A percentile compares a stretch with the other conserved stretches of the same genome.
Evolutionary conservation across 2,888 invertebrate genomes (phyloP).

Genomic region (Sepiola atlantica): DNA sequence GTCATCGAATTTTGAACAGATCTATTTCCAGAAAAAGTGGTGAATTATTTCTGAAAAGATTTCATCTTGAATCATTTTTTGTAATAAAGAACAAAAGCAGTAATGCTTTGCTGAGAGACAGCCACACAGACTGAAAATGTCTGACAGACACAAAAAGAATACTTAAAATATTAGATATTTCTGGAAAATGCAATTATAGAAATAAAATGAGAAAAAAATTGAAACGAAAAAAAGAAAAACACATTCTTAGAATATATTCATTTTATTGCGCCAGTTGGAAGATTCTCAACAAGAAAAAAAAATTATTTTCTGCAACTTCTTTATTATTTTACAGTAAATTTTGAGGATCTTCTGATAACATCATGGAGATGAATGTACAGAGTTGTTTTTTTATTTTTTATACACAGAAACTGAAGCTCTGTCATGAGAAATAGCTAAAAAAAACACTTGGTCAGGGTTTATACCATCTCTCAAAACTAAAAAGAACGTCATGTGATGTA

Average conservation of each 20-base stretch:
- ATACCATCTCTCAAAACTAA: neutral
- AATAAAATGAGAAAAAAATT: neutral
- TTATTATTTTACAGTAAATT: constrained; percentile 19
- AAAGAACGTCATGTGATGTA: neutral
- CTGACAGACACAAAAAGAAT: too few relatives aligned
- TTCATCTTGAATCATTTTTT: too few relatives aligned
- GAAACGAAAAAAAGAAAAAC: neutral
- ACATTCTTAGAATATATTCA: constrained; percentile 16
- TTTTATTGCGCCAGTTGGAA: constrained; percentile 32
- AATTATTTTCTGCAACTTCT: neutral
- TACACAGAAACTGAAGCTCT: constrained; percentile 32
- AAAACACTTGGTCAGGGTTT: neutral
- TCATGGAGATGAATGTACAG: constrained; percentile 2
- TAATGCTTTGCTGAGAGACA: too few relatives aligned
- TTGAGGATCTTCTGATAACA: neutral
- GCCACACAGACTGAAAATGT: too few relatives aligned
- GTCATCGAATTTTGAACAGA: too few relatives aligned
- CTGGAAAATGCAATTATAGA: neutral
- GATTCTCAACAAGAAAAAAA: constrained; percentile 10
- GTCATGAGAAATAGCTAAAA: neutral
- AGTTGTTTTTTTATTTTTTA: neutral
- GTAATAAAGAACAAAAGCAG: too few relatives aligned
- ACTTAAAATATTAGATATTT: too few relatives aligned
- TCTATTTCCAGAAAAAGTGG: too few relatives aligned
- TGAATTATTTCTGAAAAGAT: too few relatives aligned